A percentile compares a stretch with the other conserved stretches of the same genome.
Evolutionary conservation across 1,140 invertebrate genomes (phyloP).

Genomic region (Drosophila nannoptera): DNA sequence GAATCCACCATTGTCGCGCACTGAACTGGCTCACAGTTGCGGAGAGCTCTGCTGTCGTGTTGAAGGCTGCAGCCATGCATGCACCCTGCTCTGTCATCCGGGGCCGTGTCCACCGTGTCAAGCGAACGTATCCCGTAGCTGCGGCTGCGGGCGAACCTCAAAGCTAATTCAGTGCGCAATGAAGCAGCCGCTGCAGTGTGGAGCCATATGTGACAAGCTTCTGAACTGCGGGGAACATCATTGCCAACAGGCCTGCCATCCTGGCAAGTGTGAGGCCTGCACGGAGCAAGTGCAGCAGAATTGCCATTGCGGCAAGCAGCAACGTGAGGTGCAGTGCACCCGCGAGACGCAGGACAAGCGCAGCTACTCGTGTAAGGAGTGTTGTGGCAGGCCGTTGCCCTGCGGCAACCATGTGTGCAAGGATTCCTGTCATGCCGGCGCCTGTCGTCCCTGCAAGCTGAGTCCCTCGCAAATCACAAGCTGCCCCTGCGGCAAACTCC

Average conservation of each 20-base stretch:
- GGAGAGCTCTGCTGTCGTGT: slow-evolving; percentile 89
- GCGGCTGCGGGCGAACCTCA: slow-evolving; percentile 86
- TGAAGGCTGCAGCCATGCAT: slow-evolving; percentile 88
- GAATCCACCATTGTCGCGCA: slow-evolving; percentile 86
- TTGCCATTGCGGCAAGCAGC: slow-evolving; percentile 71
- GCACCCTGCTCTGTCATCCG: slow-evolving; percentile 94
- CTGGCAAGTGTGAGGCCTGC: slow-evolving; percentile 87
- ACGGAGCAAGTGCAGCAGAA: slow-evolving; percentile 81
- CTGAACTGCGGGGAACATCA: slow-evolving; percentile 87
- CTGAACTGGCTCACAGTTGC: slow-evolving; percentile 91
- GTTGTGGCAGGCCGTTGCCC: slow-evolving; percentile 84
- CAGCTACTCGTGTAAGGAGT: slow-evolving; percentile 83
- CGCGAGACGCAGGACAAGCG: slow-evolving; percentile 75
- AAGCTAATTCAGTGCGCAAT: slow-evolving; percentile 86
- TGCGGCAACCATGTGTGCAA: slow-evolving; percentile 90
- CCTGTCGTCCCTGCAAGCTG: slow-evolving; percentile 83
- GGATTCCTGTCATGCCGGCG: slow-evolving; percentile 85
- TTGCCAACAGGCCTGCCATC: slow-evolving; percentile 89
- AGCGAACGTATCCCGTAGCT: slow-evolving; percentile 83
- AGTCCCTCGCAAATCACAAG: slow-evolving; percentile 83
- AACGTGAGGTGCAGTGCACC: slow-evolving; percentile 81
- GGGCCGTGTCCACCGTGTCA: slow-evolving; percentile 91
- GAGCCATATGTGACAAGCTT: slow-evolving; percentile 84
- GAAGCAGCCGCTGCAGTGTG: slow-evolving; percentile 85
- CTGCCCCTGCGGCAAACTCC: slow-evolving; percentile 93